phyloP scores from a whole-genome alignment of 2,797 vertebrate species.

The Falco naumanni region DNA sequence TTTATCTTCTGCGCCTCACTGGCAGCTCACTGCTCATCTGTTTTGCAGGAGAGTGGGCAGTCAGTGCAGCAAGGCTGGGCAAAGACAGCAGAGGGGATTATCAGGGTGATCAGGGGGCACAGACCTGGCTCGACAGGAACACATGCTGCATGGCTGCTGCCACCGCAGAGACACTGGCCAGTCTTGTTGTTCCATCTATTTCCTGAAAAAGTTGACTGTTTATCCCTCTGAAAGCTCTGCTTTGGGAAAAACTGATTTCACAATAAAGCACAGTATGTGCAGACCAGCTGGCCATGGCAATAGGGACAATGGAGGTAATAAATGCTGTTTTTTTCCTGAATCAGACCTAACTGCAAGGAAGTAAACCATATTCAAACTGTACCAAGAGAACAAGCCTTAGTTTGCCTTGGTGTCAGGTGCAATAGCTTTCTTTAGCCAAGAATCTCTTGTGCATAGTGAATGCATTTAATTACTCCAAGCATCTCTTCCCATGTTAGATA shows the following conservation, averaged over 20 bases:
- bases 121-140: not conserved
- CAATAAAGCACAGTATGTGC: not conserved
- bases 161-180: not conserved
- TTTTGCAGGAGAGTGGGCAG: not conserved
- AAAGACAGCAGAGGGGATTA: not conserved
- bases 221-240: not conserved
- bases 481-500: not conserved
- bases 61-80: not conserved
- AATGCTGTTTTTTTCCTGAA: not conserved
- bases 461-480: not conserved
- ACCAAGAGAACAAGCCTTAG: not conserved
- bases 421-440: not conserved
- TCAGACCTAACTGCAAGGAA: not conserved
- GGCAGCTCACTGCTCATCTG: not conserved
- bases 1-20: not conserved
- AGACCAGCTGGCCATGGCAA: not conserved
- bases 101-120: not conserved
- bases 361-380: not conserved
- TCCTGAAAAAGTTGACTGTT: not conserved
- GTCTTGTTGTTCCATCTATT: not conserved
- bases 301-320: not conserved
- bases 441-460: not conserved
- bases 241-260: not conserved
- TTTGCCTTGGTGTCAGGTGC: not conserved
- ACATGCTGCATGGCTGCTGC: fast-evolving